Conservation (phyloP, 2,113 vertebrate genomes). For the Brevimyrus niger region DNA sequence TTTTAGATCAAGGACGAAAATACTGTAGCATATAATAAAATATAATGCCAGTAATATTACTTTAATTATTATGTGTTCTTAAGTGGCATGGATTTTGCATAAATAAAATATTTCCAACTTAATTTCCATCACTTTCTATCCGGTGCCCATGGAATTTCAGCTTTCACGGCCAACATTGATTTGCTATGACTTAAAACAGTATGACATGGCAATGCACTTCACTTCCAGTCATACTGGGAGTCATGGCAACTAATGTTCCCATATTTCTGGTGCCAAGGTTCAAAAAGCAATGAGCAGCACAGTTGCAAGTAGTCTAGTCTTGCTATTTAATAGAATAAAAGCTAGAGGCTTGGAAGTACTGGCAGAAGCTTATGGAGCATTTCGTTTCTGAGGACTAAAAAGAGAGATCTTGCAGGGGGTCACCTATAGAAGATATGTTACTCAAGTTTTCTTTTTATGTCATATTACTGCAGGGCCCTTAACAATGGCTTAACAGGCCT, state of each 20-base stretch:
- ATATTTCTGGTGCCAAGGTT: neutral
- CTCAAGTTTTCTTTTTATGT: neutral
- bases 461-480: neutral
- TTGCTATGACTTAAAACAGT: neutral
- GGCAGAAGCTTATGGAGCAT: neutral
- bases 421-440: neutral
- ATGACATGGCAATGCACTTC: neutral
- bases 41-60: neutral
- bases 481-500: neutral
- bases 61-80: neutral
- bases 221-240: neutral
- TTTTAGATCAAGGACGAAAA: neutral
- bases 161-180: neutral
- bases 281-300: neutral
- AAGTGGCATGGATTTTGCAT: neutral
- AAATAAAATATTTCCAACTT: neutral
- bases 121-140: neutral
- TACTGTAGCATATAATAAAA: neutral
- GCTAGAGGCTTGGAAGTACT: neutral
- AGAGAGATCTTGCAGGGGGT: neutral
- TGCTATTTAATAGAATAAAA: neutral
- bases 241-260: conserved; percentile 10
- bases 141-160: neutral
- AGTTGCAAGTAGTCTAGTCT: neutral
- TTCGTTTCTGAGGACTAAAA: neutral